Percentiles rank a stretch among this genome's conserved stretches.
Conservation (phyloP, 2,113 vertebrate species). For the Salminus brasiliensis region DNA sequence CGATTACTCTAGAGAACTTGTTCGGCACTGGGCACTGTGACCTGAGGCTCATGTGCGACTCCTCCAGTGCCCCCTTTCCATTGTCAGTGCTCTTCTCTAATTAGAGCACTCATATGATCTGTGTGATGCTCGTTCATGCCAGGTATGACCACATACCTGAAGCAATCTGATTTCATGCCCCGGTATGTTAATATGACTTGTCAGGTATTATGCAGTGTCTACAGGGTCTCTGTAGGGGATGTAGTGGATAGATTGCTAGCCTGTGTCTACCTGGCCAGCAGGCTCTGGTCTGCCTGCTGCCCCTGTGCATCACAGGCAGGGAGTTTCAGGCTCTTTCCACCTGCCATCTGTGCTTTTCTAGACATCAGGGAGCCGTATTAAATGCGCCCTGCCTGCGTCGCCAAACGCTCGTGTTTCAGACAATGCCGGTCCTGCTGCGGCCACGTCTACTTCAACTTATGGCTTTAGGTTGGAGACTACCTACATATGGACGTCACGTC, state of each 20-base stretch:
- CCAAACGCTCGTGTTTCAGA: not conserved
- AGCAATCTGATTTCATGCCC: constrained; percentile 35
- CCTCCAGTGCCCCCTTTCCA: too few species aligned
- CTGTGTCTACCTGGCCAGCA: constrained; percentile 35
- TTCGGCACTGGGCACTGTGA: too few species aligned
- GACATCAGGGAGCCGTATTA: not conserved
- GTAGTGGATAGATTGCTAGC: constrained; percentile 38
- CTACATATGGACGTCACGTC: too few species aligned
- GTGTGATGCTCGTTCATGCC: not conserved
- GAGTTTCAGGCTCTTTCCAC: not conserved
- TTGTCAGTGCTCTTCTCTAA: constrained; percentile 34
- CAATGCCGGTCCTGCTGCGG: not conserved
- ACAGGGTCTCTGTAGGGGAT: constrained; percentile 39
- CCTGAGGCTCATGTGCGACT: too few species aligned
- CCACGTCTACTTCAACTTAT: not conserved
- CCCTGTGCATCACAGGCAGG: constrained; percentile 20
- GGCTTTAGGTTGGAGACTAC: too few species aligned
- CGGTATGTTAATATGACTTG: constrained; percentile 48
- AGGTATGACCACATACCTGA: constrained; percentile 10
- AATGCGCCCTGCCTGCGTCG: constrained; percentile 12
- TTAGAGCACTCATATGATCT: not conserved
- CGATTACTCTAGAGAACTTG: too few species aligned
- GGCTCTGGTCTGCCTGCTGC: constrained; percentile 49
- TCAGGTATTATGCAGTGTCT: constrained; percentile 54
- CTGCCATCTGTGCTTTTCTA: constrained; percentile 3